Evolutionary conservation across 2,113 vertebrate genomes (phyloP).

Genomic region (Poecilia latipinna): DNA sequence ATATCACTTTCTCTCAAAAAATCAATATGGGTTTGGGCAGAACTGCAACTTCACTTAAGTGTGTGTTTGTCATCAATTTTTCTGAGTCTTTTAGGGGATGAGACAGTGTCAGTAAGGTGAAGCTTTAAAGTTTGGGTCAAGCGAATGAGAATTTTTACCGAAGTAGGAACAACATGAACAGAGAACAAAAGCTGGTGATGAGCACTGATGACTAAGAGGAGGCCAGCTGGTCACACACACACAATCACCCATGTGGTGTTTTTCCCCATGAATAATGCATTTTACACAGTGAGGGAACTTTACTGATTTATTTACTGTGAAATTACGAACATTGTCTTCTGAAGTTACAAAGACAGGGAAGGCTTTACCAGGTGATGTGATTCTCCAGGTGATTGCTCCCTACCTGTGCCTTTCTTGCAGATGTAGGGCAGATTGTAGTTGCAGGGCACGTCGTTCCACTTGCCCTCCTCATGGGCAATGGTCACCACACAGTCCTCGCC

Average conservation of each 20-base stretch:
- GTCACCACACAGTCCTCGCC: slow-evolving; percentile 97
- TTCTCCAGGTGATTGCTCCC: neutral
- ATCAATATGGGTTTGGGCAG: slow-evolving; percentile 37
- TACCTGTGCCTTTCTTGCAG: slow-evolving; percentile 98
- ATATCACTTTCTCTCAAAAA: slow-evolving; percentile 37
- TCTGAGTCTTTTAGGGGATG: slow-evolving; percentile 20
- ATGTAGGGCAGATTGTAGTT: slow-evolving; percentile 98
- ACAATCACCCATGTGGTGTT: neutral
- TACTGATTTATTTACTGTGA: neutral
- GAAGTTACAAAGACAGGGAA: too few species aligned
- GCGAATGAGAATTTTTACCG: neutral
- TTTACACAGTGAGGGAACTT: neutral
- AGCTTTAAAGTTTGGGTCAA: slow-evolving; percentile 3
- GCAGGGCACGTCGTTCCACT: slow-evolving; percentile 98
- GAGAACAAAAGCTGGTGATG: slow-evolving; percentile 8
- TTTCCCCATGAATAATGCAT: neutral
- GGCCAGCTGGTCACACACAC: slow-evolving; percentile 37
- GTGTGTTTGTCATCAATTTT: slow-evolving; percentile 20
- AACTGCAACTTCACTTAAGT: slow-evolving; percentile 35
- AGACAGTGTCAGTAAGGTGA: neutral
- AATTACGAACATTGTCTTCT: neutral
- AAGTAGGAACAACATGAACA: neutral
- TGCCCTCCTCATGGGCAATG: slow-evolving; percentile 92
- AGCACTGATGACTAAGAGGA: slow-evolving; percentile 31
- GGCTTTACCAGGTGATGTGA: neutral